These are phyloP conservation scores for Leptinotarsa haldemani DNA, from an alignment of 2,888 invertebrate genomes.

Conservation along the genomic window DNA sequence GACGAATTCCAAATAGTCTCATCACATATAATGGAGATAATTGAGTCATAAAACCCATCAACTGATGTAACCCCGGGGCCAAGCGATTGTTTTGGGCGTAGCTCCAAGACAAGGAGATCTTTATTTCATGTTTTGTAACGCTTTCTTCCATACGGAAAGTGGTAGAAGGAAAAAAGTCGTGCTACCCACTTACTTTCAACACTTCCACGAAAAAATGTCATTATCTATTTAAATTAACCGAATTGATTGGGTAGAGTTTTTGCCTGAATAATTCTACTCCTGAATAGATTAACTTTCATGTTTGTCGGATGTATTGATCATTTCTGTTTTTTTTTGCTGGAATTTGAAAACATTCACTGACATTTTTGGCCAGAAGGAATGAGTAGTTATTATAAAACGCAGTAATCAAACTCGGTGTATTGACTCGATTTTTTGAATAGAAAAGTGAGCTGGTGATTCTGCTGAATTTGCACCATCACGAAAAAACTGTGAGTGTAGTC, in stretches of 20 bases:
- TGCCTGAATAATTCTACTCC: constrained; percentile 8
- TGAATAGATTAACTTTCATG: constrained; percentile 27
- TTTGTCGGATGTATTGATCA: neutral
- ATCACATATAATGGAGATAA: constrained; percentile 5
- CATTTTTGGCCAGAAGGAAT: neutral
- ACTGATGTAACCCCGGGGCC: neutral
- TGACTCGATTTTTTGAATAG: neutral
- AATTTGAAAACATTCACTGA: neutral
- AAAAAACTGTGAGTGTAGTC: neutral
- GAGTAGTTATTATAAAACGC: too few species aligned
- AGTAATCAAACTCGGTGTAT: neutral
- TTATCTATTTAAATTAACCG: constrained; percentile 28
- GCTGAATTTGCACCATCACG: neutral
- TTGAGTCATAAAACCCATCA: constrained; percentile 16
- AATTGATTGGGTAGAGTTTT: constrained; percentile 23
- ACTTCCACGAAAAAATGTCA: constrained; percentile 23
- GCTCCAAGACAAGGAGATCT: neutral
- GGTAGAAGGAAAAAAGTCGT: constrained; percentile 18
- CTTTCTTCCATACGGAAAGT: constrained; percentile 30
- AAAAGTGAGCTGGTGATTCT: neutral
- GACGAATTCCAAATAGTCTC: neutral
- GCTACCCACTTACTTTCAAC: constrained; percentile 26
- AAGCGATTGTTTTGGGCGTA: neutral
- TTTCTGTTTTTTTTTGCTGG: neutral
- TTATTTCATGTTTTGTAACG: constrained; percentile 30